A percentile compares a stretch with the other conserved stretches of the same genome.
Conservation (phyloP, 2,888 invertebrate species). For the Entomobrya multifasciata region DNA sequence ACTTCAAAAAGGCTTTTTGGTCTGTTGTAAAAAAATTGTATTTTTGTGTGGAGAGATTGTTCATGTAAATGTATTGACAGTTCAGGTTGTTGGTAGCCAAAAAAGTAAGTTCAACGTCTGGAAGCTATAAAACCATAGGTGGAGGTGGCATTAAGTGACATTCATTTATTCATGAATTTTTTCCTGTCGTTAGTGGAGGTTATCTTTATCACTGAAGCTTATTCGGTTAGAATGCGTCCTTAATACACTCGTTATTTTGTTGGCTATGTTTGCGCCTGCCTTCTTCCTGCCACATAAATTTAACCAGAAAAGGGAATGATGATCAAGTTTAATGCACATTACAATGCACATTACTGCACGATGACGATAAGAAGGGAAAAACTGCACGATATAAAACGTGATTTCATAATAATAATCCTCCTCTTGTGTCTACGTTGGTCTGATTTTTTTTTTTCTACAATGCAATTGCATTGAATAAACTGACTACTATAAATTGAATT, state of each 20-base stretch:
- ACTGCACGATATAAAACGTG: slow-evolving; percentile 38
- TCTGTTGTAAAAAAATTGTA: neutral
- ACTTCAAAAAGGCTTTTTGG: neutral
- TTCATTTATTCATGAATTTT: slow-evolving; percentile 27
- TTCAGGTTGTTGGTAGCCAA: slow-evolving; percentile 18
- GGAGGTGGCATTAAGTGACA: slow-evolving; percentile 59
- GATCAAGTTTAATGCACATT: slow-evolving; percentile 41
- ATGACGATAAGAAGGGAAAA: no score
- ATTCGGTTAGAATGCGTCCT: no score
- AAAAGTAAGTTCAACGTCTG: slow-evolving; percentile 65
- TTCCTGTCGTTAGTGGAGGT: slow-evolving; percentile 58
- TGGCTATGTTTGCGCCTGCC: neutral
- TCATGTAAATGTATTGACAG: neutral
- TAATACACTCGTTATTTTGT: no score
- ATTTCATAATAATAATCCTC: slow-evolving; percentile 64
- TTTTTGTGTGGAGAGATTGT: neutral
- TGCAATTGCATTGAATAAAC: slow-evolving; percentile 31
- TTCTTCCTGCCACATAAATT: slow-evolving; percentile 61
- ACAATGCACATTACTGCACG: slow-evolving; percentile 18
- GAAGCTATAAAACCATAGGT: slow-evolving; percentile 66
- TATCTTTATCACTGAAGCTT: slow-evolving; percentile 42
- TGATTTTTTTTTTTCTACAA: neutral
- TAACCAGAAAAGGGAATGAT: slow-evolving; percentile 51
- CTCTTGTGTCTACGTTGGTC: neutral
- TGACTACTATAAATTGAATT: neutral